Evolutionary conservation across 37 sponge, comb jelly and placozoan genomes (phyloP).

Genomic region (Oscarella lobularis): DNA sequence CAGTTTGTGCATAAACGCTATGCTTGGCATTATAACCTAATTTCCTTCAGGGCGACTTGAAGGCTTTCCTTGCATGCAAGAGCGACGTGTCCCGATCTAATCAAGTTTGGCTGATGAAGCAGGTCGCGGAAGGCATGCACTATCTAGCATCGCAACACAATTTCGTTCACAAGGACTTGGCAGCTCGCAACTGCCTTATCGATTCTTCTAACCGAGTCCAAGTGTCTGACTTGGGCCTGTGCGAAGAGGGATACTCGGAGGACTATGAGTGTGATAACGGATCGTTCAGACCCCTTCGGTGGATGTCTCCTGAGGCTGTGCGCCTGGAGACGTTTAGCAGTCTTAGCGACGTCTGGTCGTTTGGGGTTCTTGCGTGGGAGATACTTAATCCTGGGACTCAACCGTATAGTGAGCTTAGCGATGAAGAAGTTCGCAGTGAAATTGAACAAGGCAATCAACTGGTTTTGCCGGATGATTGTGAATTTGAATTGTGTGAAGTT

Average conservation of each 20-base stretch:
- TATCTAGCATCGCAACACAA: conserved; percentile 60
- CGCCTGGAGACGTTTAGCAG: conserved; percentile 38
- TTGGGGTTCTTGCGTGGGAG: conserved; percentile 86
- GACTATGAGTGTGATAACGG: conserved; percentile 34
- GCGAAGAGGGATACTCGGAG: conserved; percentile 57
- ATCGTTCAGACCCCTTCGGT: conserved; percentile 9
- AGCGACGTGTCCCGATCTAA: conserved; percentile 14
- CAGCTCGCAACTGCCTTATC: conserved; percentile 69
- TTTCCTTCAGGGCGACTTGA: conserved; percentile 56
- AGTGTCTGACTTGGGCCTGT: conserved; percentile 74
- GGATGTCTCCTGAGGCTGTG: conserved; percentile 86
- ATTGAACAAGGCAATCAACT: no score
- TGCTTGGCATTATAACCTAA: neutral
- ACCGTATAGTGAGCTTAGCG: conserved; percentile 45
- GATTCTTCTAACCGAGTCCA: conserved; percentile 51
- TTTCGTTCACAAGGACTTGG: conserved; percentile 75
- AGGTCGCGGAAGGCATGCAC: conserved; percentile 70
- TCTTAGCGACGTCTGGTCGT: conserved; percentile 78
- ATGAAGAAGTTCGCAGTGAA: conserved; percentile 69
- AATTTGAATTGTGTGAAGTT: no score
- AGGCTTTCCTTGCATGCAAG: conserved; percentile 37
- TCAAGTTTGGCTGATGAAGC: conserved; percentile 32
- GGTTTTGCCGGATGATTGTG: no score
- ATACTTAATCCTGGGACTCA: conserved; percentile 47
- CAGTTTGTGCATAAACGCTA: neutral